Conservation (phyloP, 2,113 vertebrate species). For the Gymnobelideus leadbeateri region DNA sequence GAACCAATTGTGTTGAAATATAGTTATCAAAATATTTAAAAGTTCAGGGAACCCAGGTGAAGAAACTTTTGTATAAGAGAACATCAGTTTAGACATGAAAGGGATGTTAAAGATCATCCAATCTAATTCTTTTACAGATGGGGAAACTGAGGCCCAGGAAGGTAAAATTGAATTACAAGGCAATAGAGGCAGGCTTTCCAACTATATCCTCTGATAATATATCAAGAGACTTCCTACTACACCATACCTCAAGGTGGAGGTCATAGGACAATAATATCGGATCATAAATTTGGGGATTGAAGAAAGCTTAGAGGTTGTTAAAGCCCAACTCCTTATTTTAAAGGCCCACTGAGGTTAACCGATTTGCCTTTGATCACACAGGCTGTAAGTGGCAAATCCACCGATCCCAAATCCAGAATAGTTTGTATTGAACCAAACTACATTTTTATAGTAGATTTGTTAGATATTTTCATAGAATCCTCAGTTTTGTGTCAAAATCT, state of each 20-base stretch:
- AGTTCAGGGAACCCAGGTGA: background rate
- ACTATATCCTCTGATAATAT: background rate
- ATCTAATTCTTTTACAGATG: background rate
- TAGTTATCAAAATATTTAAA: background rate
- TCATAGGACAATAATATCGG: background rate
- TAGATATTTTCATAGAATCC: background rate
- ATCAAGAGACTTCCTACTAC: background rate
- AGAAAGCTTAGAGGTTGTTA: background rate
- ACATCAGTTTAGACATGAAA: background rate
- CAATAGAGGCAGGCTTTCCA: background rate
- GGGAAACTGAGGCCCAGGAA: background rate
- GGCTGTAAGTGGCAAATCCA: background rate
- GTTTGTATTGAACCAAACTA: background rate
- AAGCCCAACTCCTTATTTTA: background rate
- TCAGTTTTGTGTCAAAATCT: background rate
- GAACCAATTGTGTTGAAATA: background rate
- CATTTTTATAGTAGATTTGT: background rate
- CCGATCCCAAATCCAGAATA: background rate
- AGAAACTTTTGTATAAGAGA: background rate
- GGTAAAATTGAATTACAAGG: background rate
- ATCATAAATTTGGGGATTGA: background rate
- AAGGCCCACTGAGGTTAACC: background rate
- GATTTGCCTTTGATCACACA: background rate
- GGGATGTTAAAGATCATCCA: background rate
- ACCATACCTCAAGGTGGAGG: background rate